Evolutionary conservation across 2,888 invertebrate genomes (phyloP), one percentile per base, ranked within the genome.

Genomic region (Leptinotarsa rubiginosa): DNA sequence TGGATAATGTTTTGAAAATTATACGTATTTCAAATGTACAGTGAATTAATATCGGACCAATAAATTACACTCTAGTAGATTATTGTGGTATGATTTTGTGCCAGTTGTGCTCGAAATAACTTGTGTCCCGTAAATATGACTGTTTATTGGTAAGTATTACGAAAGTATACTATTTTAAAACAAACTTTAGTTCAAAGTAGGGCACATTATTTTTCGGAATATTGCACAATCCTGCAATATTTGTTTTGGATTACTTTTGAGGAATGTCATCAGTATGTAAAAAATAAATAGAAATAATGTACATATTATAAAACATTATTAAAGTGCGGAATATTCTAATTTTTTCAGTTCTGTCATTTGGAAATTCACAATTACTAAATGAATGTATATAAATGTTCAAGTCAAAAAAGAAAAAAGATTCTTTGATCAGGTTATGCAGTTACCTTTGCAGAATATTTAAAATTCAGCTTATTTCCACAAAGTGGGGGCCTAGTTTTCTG

Each of bases 61-160:
- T 56, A 20, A 22, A 13, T 20, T 15, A 10, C 4, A 22, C 15
- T 56, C 3, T 18, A 20, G 20, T 20, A 56, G 20, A 22, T 56
- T 56, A 20, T 20, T 22, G 20, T 22, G 56, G 13, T 15, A 56
- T 56, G 20, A 56, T 22, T 16, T 22, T 56, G 54, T 56, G 20
- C 25, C 56, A 22, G 56, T 56, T 56, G 15, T 56, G 22, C 56
- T 56, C 15, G 4, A 56, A 56, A 56, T 56, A 56, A 22, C 56
- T 56, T 16, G 22, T 56, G 56, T 56, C 22, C 56, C 56, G 41
- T 62, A 41, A 41, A 31, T 62, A 62, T 25, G 41, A 31, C 31
- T 62, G 41, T 62, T 62, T 62, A 62, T 62, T 62, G n/a, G 31
- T n/a, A n/a, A n/a, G n/a, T 31, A 62, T 62, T 31, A 41, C 62